Conservation (phyloP, 1,140 invertebrate genomes). For the Brachionus rubens region DNA sequence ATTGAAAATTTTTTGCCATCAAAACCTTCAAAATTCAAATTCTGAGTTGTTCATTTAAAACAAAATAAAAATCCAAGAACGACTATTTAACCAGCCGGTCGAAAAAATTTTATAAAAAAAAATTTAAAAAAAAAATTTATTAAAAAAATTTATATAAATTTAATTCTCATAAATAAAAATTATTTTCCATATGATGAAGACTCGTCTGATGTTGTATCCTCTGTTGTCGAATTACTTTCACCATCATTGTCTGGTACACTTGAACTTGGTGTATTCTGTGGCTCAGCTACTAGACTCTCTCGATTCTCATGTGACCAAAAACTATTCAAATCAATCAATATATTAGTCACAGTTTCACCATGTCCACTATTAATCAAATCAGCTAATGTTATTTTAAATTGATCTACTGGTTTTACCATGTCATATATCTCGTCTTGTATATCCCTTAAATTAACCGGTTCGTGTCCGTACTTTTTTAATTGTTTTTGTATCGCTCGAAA, state of each 20-base stretch:
- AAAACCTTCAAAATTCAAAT: too few species aligned
- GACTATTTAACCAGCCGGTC: neutral
- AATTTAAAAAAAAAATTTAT: neutral
- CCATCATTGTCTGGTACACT: neutral
- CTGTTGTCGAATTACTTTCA: neutral
- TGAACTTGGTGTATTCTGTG: slow-evolving; percentile 23
- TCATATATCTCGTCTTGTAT: slow-evolving; percentile 96
- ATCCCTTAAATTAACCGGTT: slow-evolving; percentile 66
- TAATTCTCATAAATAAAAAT: neutral
- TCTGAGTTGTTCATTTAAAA: neutral
- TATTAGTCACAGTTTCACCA: slow-evolving; percentile 86
- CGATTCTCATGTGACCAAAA: slow-evolving; percentile 94
- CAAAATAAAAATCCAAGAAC: neutral
- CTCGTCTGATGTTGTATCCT: neutral
- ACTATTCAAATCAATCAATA: slow-evolving; percentile 89
- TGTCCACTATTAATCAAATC: slow-evolving; percentile 78
- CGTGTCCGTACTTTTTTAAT: slow-evolving; percentile 76
- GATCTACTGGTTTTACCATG: slow-evolving; percentile 85
- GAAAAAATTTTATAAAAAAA: too few species aligned
- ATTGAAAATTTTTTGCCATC: slow-evolving; percentile 36
- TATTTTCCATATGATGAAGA: neutral
- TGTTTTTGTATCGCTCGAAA: slow-evolving; percentile 84
- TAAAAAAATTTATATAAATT: too few species aligned
- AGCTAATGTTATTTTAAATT: slow-evolving; percentile 77
- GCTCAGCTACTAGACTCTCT: slow-evolving; percentile 65